Percentiles rank a stretch among this genome's conserved stretches.
phyloP scores from a whole-genome alignment of 92 coral and sea anemone genomes.

The Meandrina meandrites region DNA sequence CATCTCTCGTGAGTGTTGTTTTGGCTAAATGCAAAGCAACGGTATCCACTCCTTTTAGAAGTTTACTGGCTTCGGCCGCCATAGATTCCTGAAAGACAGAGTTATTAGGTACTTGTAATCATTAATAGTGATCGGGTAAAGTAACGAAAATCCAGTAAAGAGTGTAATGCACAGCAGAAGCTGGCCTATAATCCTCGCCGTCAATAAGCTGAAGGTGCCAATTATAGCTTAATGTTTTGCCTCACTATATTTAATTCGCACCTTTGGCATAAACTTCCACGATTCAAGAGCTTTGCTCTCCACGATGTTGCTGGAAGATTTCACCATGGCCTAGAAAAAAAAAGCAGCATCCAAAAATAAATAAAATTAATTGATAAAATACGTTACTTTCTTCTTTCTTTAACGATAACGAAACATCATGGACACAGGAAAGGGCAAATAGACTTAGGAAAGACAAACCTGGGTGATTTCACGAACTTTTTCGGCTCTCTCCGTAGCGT shows the following conservation, averaged over 20 bases:
- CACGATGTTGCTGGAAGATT: constrained; percentile 70
- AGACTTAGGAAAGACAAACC: not conserved
- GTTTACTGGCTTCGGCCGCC: constrained; percentile 52
- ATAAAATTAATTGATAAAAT: not conserved
- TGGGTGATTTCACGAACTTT: constrained; percentile 3
- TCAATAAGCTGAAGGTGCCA: too few relatives aligned
- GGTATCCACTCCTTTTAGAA: constrained; percentile 62
- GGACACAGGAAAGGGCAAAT: not conserved
- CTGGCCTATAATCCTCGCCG: too few relatives aligned
- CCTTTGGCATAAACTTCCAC: constrained; percentile 77
- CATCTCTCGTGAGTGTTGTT: constrained; percentile 19
- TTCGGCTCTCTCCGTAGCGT: constrained; percentile 1
- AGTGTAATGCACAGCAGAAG: too few relatives aligned
- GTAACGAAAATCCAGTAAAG: too few relatives aligned
- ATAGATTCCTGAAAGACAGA: constrained; percentile 49
- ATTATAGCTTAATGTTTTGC: not conserved
- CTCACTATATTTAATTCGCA: constrained; percentile 2
- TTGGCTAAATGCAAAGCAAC: constrained; percentile 65
- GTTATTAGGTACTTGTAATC: not conserved
- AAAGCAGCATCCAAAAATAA: not conserved
- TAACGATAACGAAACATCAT: not conserved
- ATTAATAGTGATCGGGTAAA: too few relatives aligned
- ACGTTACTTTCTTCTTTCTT: not conserved
- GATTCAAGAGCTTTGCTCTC: constrained; percentile 41
- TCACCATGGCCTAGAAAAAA: constrained; percentile 56